Evolutionary conservation across 2,797 vertebrate genomes (phyloP).

Genomic region (Micropoecilia bifurca): DNA sequence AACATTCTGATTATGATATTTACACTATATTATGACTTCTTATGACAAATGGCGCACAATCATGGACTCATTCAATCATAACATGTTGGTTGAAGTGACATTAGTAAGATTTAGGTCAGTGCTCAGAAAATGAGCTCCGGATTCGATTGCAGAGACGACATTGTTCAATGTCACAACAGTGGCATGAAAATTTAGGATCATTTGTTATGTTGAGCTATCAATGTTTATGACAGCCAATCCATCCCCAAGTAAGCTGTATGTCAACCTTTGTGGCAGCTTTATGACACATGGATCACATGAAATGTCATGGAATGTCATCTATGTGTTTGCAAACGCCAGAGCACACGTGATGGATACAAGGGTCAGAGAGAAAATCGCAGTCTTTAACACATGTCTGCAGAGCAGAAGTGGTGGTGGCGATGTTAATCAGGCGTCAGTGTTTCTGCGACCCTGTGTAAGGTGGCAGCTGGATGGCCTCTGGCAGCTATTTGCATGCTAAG

Average conservation of each 20-base stretch:
- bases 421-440: slow-evolving; percentile 66
- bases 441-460: slow-evolving; percentile 56
- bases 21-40: slow-evolving; percentile 68
- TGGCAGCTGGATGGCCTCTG: slow-evolving; percentile 42
- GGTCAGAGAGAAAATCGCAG: slow-evolving; percentile 34
- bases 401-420: slow-evolving; percentile 52
- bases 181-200: slow-evolving; percentile 71
- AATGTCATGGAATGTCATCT: slow-evolving; percentile 76
- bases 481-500: slow-evolving; percentile 73
- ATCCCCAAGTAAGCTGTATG: slow-evolving; percentile 74
- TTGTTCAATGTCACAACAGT: slow-evolving; percentile 80
- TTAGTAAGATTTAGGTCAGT: slow-evolving; percentile 77
- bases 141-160: slow-evolving; percentile 73
- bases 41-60: slow-evolving; percentile 70
- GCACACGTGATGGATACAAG: slow-evolving; percentile 59
- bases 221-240: slow-evolving; percentile 75
- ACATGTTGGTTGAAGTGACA: slow-evolving; percentile 71
- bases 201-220: slow-evolving; percentile 77
- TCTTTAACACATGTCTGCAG: slow-evolving; percentile 62
- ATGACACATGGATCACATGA: slow-evolving; percentile 73
- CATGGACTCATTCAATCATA: slow-evolving; percentile 71
- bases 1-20: slow-evolving; percentile 77
- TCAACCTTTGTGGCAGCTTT: slow-evolving; percentile 77
- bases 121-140: slow-evolving; percentile 70
- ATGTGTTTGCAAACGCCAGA: slow-evolving; percentile 43